Evolutionary conservation across 2,113 vertebrate species (phyloP).

Genomic region (Brachypodius melanocephalos): DNA sequence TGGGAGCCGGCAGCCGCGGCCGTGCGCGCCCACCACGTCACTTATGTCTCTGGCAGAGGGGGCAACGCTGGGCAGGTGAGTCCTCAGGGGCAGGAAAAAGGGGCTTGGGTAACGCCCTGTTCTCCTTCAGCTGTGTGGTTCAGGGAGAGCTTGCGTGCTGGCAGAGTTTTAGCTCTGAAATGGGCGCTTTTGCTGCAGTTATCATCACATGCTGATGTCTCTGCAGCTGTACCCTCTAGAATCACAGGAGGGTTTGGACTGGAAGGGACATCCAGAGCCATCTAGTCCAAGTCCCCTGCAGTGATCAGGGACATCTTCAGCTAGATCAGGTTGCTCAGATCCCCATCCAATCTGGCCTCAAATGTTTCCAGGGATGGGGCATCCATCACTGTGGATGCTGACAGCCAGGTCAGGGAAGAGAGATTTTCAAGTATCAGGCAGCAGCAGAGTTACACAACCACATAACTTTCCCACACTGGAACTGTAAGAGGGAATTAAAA

Average conservation of each 20-base stretch:
- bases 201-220: fast-evolving
- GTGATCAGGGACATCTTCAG: background rate
- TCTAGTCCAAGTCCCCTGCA: background rate
- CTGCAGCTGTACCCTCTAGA: background rate
- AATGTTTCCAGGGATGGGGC: background rate
- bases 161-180: background rate
- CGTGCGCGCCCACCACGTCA: constrained; percentile 73
- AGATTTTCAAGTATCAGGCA: too few species aligned
- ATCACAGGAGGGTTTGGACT: background rate
- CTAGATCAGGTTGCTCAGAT: background rate
- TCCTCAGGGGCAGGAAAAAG: background rate
- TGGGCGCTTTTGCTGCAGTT: background rate
- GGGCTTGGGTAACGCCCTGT: fast-evolving
- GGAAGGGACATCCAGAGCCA: background rate
- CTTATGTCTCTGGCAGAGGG: constrained; percentile 81
- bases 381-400: background rate
- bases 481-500: too few species aligned
- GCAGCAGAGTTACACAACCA: too few species aligned
- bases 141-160: background rate
- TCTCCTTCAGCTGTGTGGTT: background rate
- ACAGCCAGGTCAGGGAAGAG: too few species aligned
- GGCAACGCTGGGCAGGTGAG: constrained; percentile 83
- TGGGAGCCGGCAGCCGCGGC: constrained; percentile 74
- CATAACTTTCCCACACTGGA: too few species aligned
- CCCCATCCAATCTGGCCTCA: too few species aligned